Evolutionary conservation across 1,140 invertebrate genomes (phyloP), one percentile per base, ranked within the genome.

Genomic region (Drosophila simulans): DNA sequence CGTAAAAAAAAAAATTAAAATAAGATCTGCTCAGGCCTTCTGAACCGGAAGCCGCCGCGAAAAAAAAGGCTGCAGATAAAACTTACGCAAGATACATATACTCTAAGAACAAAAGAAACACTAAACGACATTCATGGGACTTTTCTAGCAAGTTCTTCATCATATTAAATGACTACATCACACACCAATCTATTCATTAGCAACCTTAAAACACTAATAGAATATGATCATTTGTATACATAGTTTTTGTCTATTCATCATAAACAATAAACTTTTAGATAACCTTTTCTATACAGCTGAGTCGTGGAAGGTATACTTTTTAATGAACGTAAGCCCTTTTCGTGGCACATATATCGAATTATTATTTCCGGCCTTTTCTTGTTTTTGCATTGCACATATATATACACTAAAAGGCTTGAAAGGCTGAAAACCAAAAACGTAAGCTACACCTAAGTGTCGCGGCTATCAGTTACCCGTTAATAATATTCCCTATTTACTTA

Each of bases 271-370:
- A 8, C 2, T 31, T 31, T 31, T 31, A 10, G 1, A 31, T 31
- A 10, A 31, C 31, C 7, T 31, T 1, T 31, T 8, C 27, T 17
- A 31, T 7, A 5, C 2, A 31, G 27, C 27, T 31, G 7, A 31
- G 27, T 31, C 8, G 31, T 31, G 31, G 7, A 31, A 31, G 7
- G 31, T 31, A 31, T 31, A 31, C 31, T 2, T 31, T 31, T 31
- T 31, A 31, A 31, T 31, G 31, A 31, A 3, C 31, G 31, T 31
- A 31, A 31, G 8, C 31, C 27, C 78, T 74, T 69, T 90, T 90
- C 86, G 86, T 70, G 78, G 71, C 76, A 48, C 72, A 86, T 86
- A 83, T 86, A 91, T 91, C 88, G 88, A 91, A 84, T 91, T 91
- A 91, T 91, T 88, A 91, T 91, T 91, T 91, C 88, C 88, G 88